These are phyloP conservation scores for Apodemus speciosus DNA, from an alignment of 2,113 vertebrate species.

Conservation along the genomic window DNA sequence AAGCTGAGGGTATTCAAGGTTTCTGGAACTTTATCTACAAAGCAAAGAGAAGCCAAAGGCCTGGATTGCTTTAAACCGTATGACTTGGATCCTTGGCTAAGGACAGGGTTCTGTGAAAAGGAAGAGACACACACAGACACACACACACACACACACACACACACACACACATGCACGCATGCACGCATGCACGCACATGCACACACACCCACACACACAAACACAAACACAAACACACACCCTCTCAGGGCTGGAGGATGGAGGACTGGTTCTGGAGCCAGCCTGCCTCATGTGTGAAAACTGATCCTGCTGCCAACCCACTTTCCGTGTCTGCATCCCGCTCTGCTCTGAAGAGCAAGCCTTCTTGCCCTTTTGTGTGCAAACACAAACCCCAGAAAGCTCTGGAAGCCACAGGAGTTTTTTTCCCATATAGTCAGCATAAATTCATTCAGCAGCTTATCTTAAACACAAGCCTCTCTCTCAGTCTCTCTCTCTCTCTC, in stretches of 20 bases:
- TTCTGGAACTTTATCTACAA: neutral
- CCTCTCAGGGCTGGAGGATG: rapidly evolving
- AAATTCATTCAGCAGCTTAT: neutral
- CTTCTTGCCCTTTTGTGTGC: neutral
- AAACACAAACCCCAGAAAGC: neutral
- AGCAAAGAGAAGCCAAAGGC: neutral
- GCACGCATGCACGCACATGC: too few species aligned
- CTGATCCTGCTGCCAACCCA: neutral
- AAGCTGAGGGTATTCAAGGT: neutral
- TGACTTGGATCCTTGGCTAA: neutral
- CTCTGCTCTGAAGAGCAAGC: neutral
- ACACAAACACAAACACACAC: rapidly evolving
- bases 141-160: too few species aligned
- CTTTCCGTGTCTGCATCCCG: neutral
- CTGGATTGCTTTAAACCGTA: neutral
- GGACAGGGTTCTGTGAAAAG: neutral
- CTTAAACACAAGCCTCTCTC: neutral
- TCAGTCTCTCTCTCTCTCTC: too few species aligned
- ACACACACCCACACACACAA: rapidly evolving
- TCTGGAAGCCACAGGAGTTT: neutral
- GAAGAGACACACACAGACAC: too few species aligned
- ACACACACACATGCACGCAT: neutral
- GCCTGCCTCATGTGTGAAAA: neutral
- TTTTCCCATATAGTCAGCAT: neutral
- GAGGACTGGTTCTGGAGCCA: rapidly evolving